Evolutionary conservation across 2,797 vertebrate genomes (phyloP).

Genomic region (Picus viridis): DNA sequence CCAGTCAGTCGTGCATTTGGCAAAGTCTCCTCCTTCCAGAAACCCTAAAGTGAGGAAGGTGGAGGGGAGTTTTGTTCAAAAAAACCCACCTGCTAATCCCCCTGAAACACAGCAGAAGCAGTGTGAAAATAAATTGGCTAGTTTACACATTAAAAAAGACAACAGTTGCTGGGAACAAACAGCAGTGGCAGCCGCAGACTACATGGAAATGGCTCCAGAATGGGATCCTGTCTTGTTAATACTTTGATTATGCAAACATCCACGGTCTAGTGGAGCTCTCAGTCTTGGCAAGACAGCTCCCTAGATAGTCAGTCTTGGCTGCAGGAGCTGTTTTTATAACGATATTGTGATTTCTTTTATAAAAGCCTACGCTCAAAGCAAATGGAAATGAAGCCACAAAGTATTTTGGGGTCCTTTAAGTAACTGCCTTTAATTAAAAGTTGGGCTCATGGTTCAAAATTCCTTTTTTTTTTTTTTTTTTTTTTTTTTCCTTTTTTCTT

Average conservation of each 20-base stretch:
- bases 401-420: conserved; percentile 5
- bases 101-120: not conserved
- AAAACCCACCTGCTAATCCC: not conserved
- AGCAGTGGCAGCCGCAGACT: conserved; percentile 4
- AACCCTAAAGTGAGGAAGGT: not conserved
- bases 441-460: not conserved
- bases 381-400: conserved; percentile 22
- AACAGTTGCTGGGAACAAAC: conserved; percentile 36
- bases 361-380: not conserved
- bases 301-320: conserved; percentile 4
- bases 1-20: not conserved
- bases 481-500: not conserved
- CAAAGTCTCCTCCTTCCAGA: not conserved
- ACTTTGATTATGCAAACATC: conserved; percentile 55
- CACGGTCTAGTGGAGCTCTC: conserved; percentile 27
- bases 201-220: conserved; percentile 33
- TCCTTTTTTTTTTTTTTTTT: not conserved
- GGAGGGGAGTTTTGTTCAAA: not conserved
- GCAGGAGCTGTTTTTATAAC: conserved; percentile 23
- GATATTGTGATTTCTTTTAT: not conserved
- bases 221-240: conserved; percentile 17
- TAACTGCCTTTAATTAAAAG: conserved; percentile 32
- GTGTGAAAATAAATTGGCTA: conserved; percentile 26
- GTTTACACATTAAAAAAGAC: conserved; percentile 37
- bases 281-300: conserved; percentile 27